These are phyloP conservation scores for Drosophila grimshawi DNA, from an alignment of 1,140 invertebrate species.

Conservation along the genomic window DNA sequence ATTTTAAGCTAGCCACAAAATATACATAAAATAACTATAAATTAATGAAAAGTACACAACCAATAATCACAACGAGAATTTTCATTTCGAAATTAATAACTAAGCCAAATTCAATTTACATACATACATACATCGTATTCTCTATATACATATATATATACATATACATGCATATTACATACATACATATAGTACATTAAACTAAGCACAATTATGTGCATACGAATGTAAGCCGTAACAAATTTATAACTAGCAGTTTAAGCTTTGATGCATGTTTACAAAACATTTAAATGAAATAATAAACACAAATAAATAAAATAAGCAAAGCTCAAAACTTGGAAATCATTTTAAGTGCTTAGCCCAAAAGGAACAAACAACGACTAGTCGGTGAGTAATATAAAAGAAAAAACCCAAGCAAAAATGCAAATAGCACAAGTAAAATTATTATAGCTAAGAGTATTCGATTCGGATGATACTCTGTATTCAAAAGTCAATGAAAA, in stretches of 20 bases:
- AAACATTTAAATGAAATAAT: slow-evolving; percentile 79
- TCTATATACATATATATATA: slow-evolving; percentile 10
- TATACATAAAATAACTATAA: slow-evolving; percentile 19
- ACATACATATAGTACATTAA: slow-evolving; percentile 22
- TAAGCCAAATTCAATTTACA: slow-evolving; percentile 66
- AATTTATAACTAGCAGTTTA: slow-evolving; percentile 75
- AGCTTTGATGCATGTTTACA: slow-evolving; percentile 82
- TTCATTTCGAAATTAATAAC: slow-evolving; percentile 31
- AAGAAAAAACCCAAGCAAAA: slow-evolving; percentile 28
- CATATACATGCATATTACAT: slow-evolving; percentile 44
- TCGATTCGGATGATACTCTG: slow-evolving; percentile 6
- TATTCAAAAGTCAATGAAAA: not conserved
- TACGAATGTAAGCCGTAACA: slow-evolving; percentile 42
- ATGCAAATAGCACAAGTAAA: slow-evolving; percentile 35
- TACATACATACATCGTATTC: slow-evolving; percentile 21
- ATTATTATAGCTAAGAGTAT: not conserved
- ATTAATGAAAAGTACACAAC: slow-evolving; percentile 26
- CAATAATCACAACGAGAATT: slow-evolving; percentile 63
- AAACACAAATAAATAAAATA: slow-evolving; percentile 45
- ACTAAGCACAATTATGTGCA: slow-evolving; percentile 23
- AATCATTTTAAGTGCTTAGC: slow-evolving; percentile 26
- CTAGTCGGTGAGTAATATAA: slow-evolving; percentile 7
- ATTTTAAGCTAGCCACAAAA: slow-evolving; percentile 42
- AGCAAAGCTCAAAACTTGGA: slow-evolving; percentile 15
- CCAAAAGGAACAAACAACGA: slow-evolving; percentile 1